A percentile compares a stretch with the other conserved stretches of the same genome.
phyloP scores from a whole-genome alignment of 2,113 vertebrate genomes.

The Burhinus bistriatus region DNA sequence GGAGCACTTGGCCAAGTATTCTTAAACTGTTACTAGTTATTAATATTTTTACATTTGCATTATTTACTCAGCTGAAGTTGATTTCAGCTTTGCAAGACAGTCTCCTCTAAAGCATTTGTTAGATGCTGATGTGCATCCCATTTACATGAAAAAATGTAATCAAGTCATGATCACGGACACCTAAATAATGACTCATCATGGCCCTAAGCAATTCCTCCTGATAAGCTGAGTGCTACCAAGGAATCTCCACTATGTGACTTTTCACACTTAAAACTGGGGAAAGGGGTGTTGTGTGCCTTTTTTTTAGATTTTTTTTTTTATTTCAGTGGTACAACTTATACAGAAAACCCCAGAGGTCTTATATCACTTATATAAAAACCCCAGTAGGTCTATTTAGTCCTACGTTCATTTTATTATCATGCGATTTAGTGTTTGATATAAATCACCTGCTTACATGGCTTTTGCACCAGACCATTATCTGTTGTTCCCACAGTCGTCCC shows the following conservation, averaged over 20 bases:
- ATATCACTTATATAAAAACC: fast-evolving
- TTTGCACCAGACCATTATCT: no score
- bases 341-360: not conserved
- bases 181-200: fast-evolving
- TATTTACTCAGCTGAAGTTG: not conserved
- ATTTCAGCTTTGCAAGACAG: not conserved
- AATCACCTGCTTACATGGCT: no score
- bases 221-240: fast-evolving
- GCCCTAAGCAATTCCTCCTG: not conserved
- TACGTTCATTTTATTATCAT: fast-evolving
- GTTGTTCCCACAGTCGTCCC: no score
- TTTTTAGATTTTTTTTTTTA: not conserved
- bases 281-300: not conserved
- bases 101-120: not conserved
- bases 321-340: not conserved
- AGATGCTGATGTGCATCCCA: not conserved
- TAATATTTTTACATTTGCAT: not conserved
- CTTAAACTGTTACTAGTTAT: not conserved
- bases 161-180: not conserved
- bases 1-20: not conserved
- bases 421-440: no score
- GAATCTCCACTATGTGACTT: fast-evolving
- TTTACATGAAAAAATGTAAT: fast-evolving
- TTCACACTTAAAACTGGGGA: not conserved
- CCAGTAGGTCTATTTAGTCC: not conserved